A percentile compares a stretch with the other conserved stretches of the same genome.
Evolutionary conservation across 2,888 invertebrate genomes (phyloP).

Genomic region (Caenorhabditis drosophilae): DNA sequence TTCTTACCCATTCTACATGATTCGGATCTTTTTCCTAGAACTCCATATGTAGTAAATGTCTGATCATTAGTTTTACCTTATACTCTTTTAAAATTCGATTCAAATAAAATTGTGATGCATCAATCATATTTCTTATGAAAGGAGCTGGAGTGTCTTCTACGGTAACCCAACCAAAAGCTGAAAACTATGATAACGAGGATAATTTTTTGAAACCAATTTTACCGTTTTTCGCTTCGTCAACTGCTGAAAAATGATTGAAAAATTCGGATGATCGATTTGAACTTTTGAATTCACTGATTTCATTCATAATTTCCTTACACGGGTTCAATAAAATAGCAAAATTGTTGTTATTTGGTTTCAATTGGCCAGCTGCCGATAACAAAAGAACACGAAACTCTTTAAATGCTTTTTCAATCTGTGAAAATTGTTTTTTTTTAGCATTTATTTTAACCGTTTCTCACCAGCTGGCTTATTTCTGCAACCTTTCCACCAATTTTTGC

Average conservation of each 20-base stretch:
- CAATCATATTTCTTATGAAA: not conserved
- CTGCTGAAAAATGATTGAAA: not conserved
- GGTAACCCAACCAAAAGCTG: not conserved
- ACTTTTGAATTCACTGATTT: not conserved
- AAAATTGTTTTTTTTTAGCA: no score
- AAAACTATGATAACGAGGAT: no score
- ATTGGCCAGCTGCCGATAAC: not conserved
- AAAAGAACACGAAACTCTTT: not conserved
- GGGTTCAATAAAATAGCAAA: not conserved
- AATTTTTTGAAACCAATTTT: no score
- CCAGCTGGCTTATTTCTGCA: no score
- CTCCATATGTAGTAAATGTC: no score
- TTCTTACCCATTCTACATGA: slow-evolving; percentile 92
- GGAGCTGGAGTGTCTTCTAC: not conserved
- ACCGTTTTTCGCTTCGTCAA: not conserved
- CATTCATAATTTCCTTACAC: not conserved
- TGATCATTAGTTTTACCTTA: not conserved
- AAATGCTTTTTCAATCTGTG: not conserved
- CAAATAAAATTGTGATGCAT: not conserved
- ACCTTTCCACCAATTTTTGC: slow-evolving; percentile 1
- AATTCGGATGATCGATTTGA: no score
- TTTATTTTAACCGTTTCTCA: no score
- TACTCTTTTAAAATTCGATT: not conserved
- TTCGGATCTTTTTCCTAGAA: slow-evolving; percentile 72
- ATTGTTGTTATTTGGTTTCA: not conserved